Base-by-base conservation (phyloP, 1,140 invertebrate genomes). In the Diachasmimorpha longicaudata region DNA sequence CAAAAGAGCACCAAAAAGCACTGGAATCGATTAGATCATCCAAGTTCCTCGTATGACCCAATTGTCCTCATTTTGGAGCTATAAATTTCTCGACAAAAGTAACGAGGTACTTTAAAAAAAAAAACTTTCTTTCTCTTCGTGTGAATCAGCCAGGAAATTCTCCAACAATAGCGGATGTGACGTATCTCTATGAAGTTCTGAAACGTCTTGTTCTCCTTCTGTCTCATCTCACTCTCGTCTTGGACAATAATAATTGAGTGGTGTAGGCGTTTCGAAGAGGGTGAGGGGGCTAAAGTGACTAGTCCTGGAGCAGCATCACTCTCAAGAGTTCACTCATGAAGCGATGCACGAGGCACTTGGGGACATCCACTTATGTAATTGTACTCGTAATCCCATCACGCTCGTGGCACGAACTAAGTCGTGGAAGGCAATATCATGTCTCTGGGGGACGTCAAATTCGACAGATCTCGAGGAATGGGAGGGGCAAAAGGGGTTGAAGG, bases 361-460 rank as follows among this genome's bases (percentile, higher is more conserved):
- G 39, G 76, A 74, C 58, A 70, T 78, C 75, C 79, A 80, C 75
- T 80, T 79, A 76, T 80, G 77, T 79, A 80, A 80, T 80, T 80
- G 77, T 79, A 70, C 77, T 80, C 63, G 75, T 78, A 78, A 79
- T 79, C 39, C 72, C 67, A 80, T 78, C 72, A 75, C 73, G 58
- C 69, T 77, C 67, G 58, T 48, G 39, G 74, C 71, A 74, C 71
- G 71, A 70, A 63, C 58, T 58, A 67, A 42, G 37, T 67, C 21
- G 39, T 23, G 23, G 42, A 67, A 78, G 11, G 13, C 70, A 36
- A 52, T 37, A 31, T 69, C 42, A 66, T 36, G 37, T 71, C 31
- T 71, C 74, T 58, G 48, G 23, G 52, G 42, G 68, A 71, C 69
- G 37, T 76, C 52, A 76, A 76, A 76, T 71, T 75, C 31, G 74